Evolutionary conservation across 1,140 invertebrate species (phyloP).

Genomic region (Heliconius melpomene): DNA sequence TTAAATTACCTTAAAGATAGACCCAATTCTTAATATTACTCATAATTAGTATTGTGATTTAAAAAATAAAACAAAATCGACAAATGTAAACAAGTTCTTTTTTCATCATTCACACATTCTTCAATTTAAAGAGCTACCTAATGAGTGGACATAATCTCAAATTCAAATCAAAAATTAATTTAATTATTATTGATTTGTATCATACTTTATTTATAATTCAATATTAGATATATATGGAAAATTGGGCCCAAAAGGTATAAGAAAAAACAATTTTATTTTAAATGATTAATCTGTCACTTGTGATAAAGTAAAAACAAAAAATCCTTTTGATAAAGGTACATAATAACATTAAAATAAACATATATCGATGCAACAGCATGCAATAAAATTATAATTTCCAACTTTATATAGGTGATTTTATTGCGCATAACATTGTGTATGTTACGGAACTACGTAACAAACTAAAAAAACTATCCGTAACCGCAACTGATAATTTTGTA

Average conservation of each 20-base stretch:
- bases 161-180: background rate
- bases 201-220: background rate
- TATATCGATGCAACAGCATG: constrained; percentile 72
- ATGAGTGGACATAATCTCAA: background rate
- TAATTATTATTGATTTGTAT: background rate
- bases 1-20: background rate
- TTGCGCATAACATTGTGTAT: constrained; percentile 17
- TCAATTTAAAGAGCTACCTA: background rate
- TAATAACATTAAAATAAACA: constrained; percentile 62
- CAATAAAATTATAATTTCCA: constrained; percentile 74
- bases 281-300: background rate
- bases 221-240: background rate
- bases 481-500: no score
- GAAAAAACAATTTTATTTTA: background rate
- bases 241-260: constrained; percentile 1
- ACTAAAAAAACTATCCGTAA: no score
- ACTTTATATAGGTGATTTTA: constrained; percentile 54
- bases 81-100: background rate
- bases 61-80: background rate
- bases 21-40: constrained; percentile 3
- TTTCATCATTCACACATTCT: background rate
- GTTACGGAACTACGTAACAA: no score
- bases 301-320: background rate
- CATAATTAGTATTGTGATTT: background rate
- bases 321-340: constrained; percentile 19